A percentile compares a stretch with the other conserved stretches of the same genome.
phyloP scores from a whole-genome alignment of 2,888 invertebrate species.

The Spodoptera exigua region DNA sequence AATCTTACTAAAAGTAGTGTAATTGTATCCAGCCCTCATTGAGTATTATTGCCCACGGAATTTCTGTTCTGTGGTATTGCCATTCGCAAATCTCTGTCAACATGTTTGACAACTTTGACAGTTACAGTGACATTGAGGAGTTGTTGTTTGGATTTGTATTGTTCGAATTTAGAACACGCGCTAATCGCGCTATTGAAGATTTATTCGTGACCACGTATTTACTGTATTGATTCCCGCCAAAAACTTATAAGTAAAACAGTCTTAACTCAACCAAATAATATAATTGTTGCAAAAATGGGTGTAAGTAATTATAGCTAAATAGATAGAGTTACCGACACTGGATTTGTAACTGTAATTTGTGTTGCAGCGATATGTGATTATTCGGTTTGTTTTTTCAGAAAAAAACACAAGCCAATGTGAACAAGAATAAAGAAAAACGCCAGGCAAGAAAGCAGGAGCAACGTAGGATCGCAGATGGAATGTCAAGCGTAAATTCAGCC shows the following conservation, averaged over 20 bases:
- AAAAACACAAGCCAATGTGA: slow-evolving; percentile 78
- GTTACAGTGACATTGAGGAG: slow-evolving; percentile 12
- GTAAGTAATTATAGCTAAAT: slow-evolving; percentile 57
- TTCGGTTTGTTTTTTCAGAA: slow-evolving; percentile 75
- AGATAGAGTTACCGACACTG: background rate
- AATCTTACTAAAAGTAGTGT: too few species aligned
- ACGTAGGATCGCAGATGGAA: slow-evolving; percentile 89
- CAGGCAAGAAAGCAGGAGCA: slow-evolving; percentile 90
- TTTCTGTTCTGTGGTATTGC: too few species aligned
- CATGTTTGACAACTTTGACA: slow-evolving; percentile 1
- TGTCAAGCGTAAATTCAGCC: slow-evolving; percentile 90
- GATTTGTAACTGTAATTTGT: background rate
- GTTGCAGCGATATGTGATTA: background rate
- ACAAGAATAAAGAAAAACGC: slow-evolving; percentile 90
- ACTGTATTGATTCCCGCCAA: background rate
- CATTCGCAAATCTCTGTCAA: too few species aligned
- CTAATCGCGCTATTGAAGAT: too few species aligned
- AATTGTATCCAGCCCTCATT: too few species aligned
- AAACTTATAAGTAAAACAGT: background rate
- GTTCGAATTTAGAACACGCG: background rate
- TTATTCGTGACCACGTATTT: background rate
- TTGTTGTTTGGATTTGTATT: background rate
- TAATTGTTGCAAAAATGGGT: slow-evolving; percentile 60
- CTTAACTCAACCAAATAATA: background rate
- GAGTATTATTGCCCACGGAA: too few species aligned